phyloP scores from a whole-genome alignment of 2,797 vertebrate genomes.

The Oreochromis grahami region DNA sequence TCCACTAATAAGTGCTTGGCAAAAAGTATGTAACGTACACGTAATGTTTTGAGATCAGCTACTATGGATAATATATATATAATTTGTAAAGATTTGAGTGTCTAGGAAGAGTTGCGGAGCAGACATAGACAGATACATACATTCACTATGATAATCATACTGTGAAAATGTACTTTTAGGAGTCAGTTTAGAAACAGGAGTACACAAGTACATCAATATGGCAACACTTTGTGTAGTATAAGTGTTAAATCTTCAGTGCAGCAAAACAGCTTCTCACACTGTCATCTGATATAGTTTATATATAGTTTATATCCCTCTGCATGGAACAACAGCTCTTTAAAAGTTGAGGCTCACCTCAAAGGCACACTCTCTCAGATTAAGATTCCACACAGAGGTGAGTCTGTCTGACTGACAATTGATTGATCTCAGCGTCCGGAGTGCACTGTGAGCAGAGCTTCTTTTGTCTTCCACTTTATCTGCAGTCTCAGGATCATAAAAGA shows the following conservation, averaged over 20 bases:
- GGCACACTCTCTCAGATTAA: constrained; percentile 22
- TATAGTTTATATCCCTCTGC: background rate
- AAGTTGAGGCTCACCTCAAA: background rate
- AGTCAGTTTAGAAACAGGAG: background rate
- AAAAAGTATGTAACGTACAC: background rate
- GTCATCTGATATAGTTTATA: background rate
- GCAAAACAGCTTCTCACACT: background rate
- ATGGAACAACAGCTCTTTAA: background rate
- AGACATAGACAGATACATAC: background rate
- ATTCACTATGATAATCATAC: background rate
- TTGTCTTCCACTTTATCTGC: constrained; percentile 68
- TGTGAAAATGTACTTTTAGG: background rate
- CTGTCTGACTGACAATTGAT: constrained; percentile 57
- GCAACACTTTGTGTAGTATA: no score
- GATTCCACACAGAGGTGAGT: constrained; percentile 36
- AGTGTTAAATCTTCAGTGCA: background rate
- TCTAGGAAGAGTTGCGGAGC: background rate
- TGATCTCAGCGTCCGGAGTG: constrained; percentile 59
- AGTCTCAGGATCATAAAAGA: constrained; percentile 70
- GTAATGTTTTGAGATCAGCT: background rate
- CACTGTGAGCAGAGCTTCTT: constrained; percentile 40
- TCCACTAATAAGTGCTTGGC: background rate
- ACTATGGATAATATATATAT: background rate
- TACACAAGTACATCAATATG: background rate
- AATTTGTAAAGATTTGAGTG: background rate